A percentile compares a stretch with the other conserved stretches of the same genome.
These are phyloP conservation scores for Teleopsis dalmanni DNA, from an alignment of 1,140 invertebrate species.

Conservation along the genomic window DNA sequence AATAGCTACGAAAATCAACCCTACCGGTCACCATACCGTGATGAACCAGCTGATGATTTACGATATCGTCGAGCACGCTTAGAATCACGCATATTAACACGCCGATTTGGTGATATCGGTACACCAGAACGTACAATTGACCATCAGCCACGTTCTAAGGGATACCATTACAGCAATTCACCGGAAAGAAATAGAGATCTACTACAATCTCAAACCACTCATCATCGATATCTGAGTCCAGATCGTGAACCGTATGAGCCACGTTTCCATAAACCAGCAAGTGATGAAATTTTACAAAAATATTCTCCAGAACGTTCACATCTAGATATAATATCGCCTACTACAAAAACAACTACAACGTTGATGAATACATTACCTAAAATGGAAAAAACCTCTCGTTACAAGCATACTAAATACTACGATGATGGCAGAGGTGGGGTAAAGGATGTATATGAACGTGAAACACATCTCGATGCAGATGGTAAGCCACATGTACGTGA, in stretches of 20 bases:
- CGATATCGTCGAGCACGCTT: conserved; percentile 64
- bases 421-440: conserved; percentile 44
- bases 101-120: conserved; percentile 31
- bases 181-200: conserved; percentile 10
- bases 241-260: conserved; percentile 18
- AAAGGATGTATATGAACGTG: conserved; percentile 49
- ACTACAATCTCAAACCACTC: neutral
- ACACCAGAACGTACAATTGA: conserved; percentile 23
- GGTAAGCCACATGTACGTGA: conserved; percentile 52
- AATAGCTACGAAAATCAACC: conserved; percentile 38
- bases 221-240: conserved; percentile 18
- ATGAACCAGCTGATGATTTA: conserved; percentile 51
- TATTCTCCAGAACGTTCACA: conserved; percentile 23
- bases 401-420: conserved; percentile 40
- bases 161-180: conserved; percentile 8
- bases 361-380: conserved; percentile 14
- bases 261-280: conserved; percentile 19
- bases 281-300: conserved; percentile 20
- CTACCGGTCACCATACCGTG: conserved; percentile 43
- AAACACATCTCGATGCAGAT: conserved; percentile 48
- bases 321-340: conserved; percentile 19
- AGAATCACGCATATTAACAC: conserved; percentile 54
- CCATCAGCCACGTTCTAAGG: neutral
- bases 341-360: neutral
- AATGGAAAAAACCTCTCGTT: conserved; percentile 33